phyloP scores from a whole-genome alignment of 2,888 invertebrate genomes.

The Brenthis hecate region DNA sequence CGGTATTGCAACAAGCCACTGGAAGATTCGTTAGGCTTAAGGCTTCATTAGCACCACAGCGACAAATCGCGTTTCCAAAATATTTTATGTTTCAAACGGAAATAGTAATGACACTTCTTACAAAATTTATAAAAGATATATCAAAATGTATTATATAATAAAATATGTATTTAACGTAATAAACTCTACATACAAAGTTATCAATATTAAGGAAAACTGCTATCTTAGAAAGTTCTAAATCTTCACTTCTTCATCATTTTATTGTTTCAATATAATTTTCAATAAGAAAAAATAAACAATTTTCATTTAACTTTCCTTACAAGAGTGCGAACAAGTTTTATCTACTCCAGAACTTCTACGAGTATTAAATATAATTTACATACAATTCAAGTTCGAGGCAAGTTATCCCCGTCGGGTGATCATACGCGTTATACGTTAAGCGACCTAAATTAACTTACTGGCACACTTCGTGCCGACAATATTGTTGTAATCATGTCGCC shows the following conservation, averaged over 20 bases:
- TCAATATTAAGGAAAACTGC: background rate
- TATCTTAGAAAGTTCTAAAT: conserved; percentile 4
- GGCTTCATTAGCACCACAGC: too few species aligned
- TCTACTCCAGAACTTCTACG: conserved; percentile 55
- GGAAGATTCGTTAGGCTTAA: too few species aligned
- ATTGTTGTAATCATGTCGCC: background rate
- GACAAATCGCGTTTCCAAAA: too few species aligned
- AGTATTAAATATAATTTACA: conserved; percentile 61
- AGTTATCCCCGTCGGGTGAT: conserved; percentile 3
- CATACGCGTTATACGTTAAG: conserved; percentile 1
- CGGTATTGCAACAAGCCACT: too few species aligned
- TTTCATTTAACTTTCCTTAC: conserved; percentile 50
- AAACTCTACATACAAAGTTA: too few species aligned
- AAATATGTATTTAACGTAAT: too few species aligned
- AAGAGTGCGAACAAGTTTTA: conserved; percentile 39
- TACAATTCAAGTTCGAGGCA: conserved; percentile 65
- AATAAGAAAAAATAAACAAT: conserved; percentile 39
- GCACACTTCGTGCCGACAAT: background rate
- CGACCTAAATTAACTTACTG: background rate
- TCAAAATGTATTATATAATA: too few species aligned
- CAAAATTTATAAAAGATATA: too few species aligned
- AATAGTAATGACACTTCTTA: too few species aligned
- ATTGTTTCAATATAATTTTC: conserved; percentile 14
- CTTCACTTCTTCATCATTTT: background rate
- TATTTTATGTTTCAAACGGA: too few species aligned